Evolutionary conservation across 2,113 vertebrate genomes (phyloP).

Genomic region (Leptobrachium leishanense): DNA sequence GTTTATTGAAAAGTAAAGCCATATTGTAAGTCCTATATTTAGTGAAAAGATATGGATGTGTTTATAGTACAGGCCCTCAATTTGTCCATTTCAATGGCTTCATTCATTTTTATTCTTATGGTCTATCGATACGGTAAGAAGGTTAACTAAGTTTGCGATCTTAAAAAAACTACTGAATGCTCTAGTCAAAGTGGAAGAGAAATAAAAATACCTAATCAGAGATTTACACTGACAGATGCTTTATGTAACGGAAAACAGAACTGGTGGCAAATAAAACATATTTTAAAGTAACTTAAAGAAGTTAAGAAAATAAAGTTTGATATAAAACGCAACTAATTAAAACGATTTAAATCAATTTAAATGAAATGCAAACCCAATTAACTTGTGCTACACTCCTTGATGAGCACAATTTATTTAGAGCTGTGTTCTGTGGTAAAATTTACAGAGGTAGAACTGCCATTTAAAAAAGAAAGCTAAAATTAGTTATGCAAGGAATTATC

Average conservation of each 20-base stretch:
- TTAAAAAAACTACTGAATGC: slow-evolving; percentile 36
- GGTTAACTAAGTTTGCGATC: slow-evolving; percentile 36
- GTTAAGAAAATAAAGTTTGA: not conserved
- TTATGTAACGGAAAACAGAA: slow-evolving; percentile 15
- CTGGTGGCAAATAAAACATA: slow-evolving; percentile 31
- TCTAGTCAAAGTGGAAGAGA: slow-evolving; percentile 32
- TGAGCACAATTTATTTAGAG: slow-evolving; percentile 20
- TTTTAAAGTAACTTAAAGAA: slow-evolving; percentile 13
- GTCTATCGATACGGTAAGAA: too few species aligned
- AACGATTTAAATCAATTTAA: slow-evolving; percentile 19
- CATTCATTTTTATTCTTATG: slow-evolving; percentile 8
- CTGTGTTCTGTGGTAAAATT: not conserved
- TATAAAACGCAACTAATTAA: slow-evolving; percentile 25
- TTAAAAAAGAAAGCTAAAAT: not conserved
- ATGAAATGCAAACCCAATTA: slow-evolving; percentile 30
- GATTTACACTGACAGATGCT: slow-evolving; percentile 11
- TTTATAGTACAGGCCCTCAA: too few species aligned
- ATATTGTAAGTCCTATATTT: too few species aligned
- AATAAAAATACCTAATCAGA: slow-evolving; percentile 43
- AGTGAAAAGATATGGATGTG: too few species aligned
- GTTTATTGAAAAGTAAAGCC: too few species aligned
- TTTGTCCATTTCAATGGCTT: too few species aligned
- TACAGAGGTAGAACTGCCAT: slow-evolving; percentile 19
- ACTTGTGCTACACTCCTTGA: not conserved
- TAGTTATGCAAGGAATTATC: not conserved